phyloP scores from a whole-genome alignment of 2,888 invertebrate genomes.

The Anagyrus pseudococci region DNA sequence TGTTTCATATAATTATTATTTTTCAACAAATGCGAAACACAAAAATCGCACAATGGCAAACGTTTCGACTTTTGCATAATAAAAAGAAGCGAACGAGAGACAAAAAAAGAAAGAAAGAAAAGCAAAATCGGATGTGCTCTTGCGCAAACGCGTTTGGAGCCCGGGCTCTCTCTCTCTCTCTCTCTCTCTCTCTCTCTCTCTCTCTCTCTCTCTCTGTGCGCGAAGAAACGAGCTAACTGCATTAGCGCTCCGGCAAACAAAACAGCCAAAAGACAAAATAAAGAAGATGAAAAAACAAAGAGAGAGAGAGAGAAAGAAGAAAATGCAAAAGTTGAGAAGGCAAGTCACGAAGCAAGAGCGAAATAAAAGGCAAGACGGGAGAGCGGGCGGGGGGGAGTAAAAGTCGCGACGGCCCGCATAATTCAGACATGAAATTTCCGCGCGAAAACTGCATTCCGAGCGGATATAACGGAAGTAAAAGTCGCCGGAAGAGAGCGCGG shows the following conservation, averaged over 20 bases:
- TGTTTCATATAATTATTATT: too few relatives aligned
- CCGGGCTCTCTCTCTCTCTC: too few relatives aligned
- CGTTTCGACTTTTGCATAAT: too few relatives aligned
- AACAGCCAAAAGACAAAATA: slow-evolving; percentile 1
- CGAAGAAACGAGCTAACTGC: slow-evolving; percentile 6
- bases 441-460: slow-evolving; percentile 17
- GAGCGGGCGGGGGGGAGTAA: too few relatives aligned
- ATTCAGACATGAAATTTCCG: slow-evolving; percentile 12
- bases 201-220: too few relatives aligned
- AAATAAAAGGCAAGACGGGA: too few relatives aligned
- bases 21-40: too few relatives aligned
- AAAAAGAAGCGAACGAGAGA: too few relatives aligned
- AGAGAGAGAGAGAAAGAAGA: not conserved
- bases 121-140: too few relatives aligned
- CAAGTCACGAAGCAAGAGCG: not conserved
- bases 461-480: not conserved
- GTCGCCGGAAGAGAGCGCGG: not conserved
- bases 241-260: slow-evolving; percentile 21
- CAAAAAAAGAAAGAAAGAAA: not conserved
- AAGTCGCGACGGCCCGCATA: slow-evolving; percentile 11
- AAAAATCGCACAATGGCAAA: too few relatives aligned
- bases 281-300: not conserved
- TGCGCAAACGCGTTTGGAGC: not conserved
- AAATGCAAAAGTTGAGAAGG: not conserved
- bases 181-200: too few relatives aligned